phyloP scores from a whole-genome alignment of 2,888 invertebrate genomes.

The Ophraella communa region DNA sequence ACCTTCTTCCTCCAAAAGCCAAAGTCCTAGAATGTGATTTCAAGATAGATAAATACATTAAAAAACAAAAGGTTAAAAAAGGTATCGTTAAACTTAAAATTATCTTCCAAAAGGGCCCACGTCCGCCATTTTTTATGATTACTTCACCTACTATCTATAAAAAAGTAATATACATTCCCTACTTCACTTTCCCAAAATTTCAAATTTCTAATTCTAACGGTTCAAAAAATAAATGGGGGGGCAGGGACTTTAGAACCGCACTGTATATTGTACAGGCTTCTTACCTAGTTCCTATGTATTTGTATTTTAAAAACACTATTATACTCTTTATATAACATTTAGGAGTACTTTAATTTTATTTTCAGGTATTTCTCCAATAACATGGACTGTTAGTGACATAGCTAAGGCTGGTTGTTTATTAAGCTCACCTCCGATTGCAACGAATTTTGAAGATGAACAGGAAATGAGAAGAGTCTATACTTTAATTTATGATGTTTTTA shows the following conservation, averaged over 20 bases:
- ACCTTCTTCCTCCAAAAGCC: constrained; percentile 47
- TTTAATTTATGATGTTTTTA: constrained; percentile 75
- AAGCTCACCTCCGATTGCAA: constrained; percentile 61
- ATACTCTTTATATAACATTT: background rate
- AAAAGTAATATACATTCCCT: too few relatives aligned
- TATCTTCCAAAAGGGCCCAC: too few relatives aligned
- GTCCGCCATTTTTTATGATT: too few relatives aligned
- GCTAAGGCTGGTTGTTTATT: constrained; percentile 66
- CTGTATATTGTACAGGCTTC: too few relatives aligned
- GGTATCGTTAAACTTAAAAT: too few relatives aligned
- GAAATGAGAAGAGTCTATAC: constrained; percentile 77
- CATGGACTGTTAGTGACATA: constrained; percentile 60
- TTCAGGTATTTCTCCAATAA: constrained; percentile 44
- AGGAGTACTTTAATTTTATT: background rate
- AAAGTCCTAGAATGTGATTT: constrained; percentile 33
- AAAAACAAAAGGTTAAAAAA: constrained; percentile 5
- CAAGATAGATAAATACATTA: constrained; percentile 3
- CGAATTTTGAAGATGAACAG: constrained; percentile 69
- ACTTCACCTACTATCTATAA: too few relatives aligned
- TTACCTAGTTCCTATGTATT: too few relatives aligned
- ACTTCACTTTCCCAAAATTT: too few relatives aligned
- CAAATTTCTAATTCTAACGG: too few relatives aligned
- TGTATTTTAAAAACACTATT: too few relatives aligned
- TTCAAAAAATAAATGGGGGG: too few relatives aligned
- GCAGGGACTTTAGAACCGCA: too few relatives aligned